Evolutionary conservation across 2,113 vertebrate species (phyloP).

Genomic region (Corapipo altera): DNA sequence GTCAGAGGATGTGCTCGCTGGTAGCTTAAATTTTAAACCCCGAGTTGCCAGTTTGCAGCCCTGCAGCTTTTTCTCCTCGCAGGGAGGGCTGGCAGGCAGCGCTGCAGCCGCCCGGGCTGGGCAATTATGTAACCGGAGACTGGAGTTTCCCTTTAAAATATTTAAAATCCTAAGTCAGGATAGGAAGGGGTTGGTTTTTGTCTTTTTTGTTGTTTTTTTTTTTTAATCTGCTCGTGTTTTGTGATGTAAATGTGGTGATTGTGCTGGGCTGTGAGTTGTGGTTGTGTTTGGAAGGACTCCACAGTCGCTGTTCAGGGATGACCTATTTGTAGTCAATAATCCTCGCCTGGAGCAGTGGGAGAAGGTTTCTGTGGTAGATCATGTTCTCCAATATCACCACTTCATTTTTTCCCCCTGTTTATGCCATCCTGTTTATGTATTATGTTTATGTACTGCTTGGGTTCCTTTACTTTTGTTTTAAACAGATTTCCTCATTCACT

Average conservation of each 20-base stretch:
- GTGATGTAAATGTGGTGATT: background rate
- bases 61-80: background rate
- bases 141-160: background rate
- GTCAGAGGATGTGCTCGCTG: background rate
- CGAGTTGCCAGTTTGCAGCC: background rate
- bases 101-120: background rate
- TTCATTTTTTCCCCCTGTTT: background rate
- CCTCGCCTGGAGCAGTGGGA: background rate
- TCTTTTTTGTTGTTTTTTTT: too few relatives aligned
- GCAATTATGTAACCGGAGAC: slow-evolving; percentile 3
- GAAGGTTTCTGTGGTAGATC: background rate
- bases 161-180: background rate
- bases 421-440: background rate
- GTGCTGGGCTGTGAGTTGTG: background rate
- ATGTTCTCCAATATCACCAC: background rate
- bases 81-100: background rate
- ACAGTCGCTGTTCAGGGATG: background rate
- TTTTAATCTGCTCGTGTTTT: background rate
- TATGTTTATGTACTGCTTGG: background rate
- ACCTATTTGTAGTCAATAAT: slow-evolving; percentile 27
- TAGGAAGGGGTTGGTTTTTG: background rate
- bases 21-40: fast-evolving
- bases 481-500: background rate
- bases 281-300: background rate
- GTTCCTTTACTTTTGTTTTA: background rate